Base-by-base conservation (phyloP, 1,140 invertebrate species). In the Drosophila ambigua region DNA sequence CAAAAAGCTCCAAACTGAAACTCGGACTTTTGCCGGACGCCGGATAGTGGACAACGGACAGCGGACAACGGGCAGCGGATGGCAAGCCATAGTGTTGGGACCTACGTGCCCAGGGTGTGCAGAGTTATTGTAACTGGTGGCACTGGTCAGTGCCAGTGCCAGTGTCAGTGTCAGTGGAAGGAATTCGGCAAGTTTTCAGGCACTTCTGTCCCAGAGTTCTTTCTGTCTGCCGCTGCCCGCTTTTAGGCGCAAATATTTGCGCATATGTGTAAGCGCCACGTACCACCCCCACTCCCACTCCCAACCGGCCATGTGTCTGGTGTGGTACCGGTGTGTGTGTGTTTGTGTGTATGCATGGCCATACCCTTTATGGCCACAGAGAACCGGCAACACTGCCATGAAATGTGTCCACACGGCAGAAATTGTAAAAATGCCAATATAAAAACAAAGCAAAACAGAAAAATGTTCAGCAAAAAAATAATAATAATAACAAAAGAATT, bases 231-330 rank as follows among this genome's bases (percentile, higher is more conserved):
- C 55, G 69, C 53, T 71, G 75, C 67, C 80, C 68, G 80, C 72
- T 84, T 76, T 83, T 83, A 77, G 76, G 77, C 77, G 81, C 26
- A 84, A 84, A 85, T 80, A 84, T 84, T 79, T 84, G 72, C 52
- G 64, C 28, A 43, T 58, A 54, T 59, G 46, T 49, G 24, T 48
- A 31, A 31, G 8, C 31, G 31, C 31, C 31, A 23, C 15, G 13
- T 26, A 9, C 9, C 28, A 31, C 28, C 5, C 26, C 26, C 31
- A 35, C 31, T 1, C 8, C 31, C 8, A 39, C n/a, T n/a, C n/a
- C n/a, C n/a, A n/a, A n/a, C 11, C 4, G 11, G 35, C 11, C 20
- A 4, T 49, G 31, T 50, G 31, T 41, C 31, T 43, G 41, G 53
- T 8, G 0, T 6, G 6, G 8, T 2, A 8, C 7, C 3, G 28